Percentiles rank a stretch among this genome's conserved stretches.
Evolutionary conservation across 2,888 invertebrate species (phyloP).

Genomic region (Stictocephala bisonia): DNA sequence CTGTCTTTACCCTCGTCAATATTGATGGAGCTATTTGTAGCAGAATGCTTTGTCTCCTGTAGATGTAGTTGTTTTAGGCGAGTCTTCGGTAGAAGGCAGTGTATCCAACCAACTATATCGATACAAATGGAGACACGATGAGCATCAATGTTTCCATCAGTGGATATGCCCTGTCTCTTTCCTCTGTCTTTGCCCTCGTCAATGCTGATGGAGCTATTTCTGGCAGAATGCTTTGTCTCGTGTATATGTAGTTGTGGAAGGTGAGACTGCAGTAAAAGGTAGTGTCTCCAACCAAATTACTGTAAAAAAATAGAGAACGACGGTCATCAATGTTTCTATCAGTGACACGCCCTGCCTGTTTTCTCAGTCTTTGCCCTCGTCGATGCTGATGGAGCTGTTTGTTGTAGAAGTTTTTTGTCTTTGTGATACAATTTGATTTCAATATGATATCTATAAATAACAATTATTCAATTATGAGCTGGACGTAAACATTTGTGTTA

Average conservation of each 20-base stretch:
- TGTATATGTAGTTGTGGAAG: too few species aligned
- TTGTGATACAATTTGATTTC: too few species aligned
- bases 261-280: too few species aligned
- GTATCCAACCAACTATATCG: too few species aligned
- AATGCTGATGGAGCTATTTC: neutral
- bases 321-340: neutral
- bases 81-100: too few species aligned
- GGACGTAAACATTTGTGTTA: too few species aligned
- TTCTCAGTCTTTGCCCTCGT: neutral
- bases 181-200: neutral
- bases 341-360: neutral
- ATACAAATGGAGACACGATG: slow-evolving; percentile 24
- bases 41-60: neutral
- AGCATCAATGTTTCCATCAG: neutral
- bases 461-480: too few species aligned
- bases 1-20: neutral
- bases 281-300: too few species aligned
- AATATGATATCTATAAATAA: too few species aligned
- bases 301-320: slow-evolving; percentile 14
- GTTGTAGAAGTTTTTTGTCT: neutral
- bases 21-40: neutral
- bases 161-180: neutral
- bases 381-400: neutral
- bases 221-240: neutral
- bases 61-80: too few species aligned